Base-by-base conservation (phyloP, 2,888 invertebrate species). In the Sipha maydis region DNA sequence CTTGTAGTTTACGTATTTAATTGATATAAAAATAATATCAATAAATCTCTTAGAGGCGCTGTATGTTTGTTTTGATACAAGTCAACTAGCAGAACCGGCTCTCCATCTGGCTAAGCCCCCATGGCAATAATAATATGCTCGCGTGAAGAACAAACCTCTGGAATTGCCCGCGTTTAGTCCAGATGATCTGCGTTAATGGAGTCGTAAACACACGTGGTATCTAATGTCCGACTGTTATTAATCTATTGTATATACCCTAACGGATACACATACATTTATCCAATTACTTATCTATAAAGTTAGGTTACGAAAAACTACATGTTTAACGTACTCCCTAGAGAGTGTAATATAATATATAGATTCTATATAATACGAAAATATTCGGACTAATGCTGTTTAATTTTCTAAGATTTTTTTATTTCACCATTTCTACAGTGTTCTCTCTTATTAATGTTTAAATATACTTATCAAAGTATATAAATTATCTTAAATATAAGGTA, bases 51-150 rank as follows among this genome's bases (percentile, higher is more conserved):
- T 41, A 28, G 54, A 34, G 41, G 19, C n/a, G 25, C 56, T 28
- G 82, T 82, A 73, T 88, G 80, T 88, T 88, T 82, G 88, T 88
- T 88, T 88, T 88, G 88, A 75, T 82, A 69, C 69, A 48, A 69
- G 41, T 48, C 69, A 69, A 48, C 77, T 19, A n/a, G 41, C 76
- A 48, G 31, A 85, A 85, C 84, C 84, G 84, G 84, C 84, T 85
- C 61, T 25, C 76, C 41, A 38, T 67, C 76, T 67, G 75, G 61
- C 41, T 67, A 9, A 41, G 61, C n/a, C 84, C 84, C 76, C 67
- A 76, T 67, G 76, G 84, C 76, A 75, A 76, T 73, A 41, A 56
- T 84, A 48, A 48, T 48, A 14, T 14, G 48, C 41, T 84, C 84
- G 61, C 61, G 84, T 67, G 84, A 84, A 84, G 76, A 61, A 76